phyloP scores from a whole-genome alignment of 2,797 vertebrate genomes.

The Tragelaphus eurycerus region DNA sequence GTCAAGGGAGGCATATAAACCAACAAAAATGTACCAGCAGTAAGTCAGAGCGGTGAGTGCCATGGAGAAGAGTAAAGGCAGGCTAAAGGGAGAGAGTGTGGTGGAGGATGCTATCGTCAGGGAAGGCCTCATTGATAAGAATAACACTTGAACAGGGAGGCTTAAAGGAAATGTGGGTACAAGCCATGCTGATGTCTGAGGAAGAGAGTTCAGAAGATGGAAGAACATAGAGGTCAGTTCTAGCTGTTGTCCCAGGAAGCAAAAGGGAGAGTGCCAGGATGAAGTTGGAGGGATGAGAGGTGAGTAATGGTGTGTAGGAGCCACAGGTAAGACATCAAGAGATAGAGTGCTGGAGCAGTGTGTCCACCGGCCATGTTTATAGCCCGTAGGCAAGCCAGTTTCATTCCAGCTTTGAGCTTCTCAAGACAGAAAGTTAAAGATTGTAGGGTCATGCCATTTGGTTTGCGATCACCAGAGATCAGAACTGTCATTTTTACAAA shows the following conservation, averaged over 20 bases:
- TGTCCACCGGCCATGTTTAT: background rate
- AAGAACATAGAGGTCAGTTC: background rate
- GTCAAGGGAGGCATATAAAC: background rate
- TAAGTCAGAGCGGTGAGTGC: background rate
- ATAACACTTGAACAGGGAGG: background rate
- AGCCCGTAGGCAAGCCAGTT: background rate
- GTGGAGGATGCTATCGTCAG: background rate
- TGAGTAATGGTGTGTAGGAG: background rate
- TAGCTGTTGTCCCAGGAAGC: background rate
- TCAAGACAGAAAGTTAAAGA: background rate
- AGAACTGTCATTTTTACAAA: slow-evolving; percentile 47
- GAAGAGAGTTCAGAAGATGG: background rate
- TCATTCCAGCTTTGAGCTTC: background rate
- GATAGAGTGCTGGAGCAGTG: background rate
- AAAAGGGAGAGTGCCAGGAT: background rate
- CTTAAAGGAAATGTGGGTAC: background rate
- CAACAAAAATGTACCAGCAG: background rate
- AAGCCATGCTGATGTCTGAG: background rate
- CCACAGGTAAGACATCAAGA: background rate
- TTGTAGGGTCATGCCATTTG: background rate
- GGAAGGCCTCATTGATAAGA: background rate
- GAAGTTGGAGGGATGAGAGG: background rate
- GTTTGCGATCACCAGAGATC: background rate
- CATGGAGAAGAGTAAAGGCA: background rate
- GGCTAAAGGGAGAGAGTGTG: background rate